A percentile compares a stretch with the other conserved stretches of the same genome.
Conservation (phyloP, 92 coral and sea anemone species). For the Siderastrea radians region DNA sequence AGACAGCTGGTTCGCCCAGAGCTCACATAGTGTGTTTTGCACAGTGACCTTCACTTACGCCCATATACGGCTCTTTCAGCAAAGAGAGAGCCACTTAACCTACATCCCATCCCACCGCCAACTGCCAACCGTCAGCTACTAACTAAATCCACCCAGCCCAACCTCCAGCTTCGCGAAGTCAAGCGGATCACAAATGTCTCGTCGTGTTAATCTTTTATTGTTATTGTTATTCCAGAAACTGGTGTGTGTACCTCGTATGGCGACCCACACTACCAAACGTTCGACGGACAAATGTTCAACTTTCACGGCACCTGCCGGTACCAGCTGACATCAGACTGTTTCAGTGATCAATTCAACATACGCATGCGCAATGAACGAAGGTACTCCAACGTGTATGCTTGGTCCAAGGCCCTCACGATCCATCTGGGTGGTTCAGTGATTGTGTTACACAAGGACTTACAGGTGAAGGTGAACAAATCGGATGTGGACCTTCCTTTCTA, state of each 20-base stretch:
- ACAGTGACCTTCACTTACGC: no score
- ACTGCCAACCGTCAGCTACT: no score
- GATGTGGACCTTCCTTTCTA: constrained; percentile 78
- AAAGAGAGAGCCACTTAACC: no score
- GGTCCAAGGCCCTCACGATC: constrained; percentile 91
- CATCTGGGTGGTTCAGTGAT: constrained; percentile 81
- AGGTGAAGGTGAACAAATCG: constrained; percentile 84
- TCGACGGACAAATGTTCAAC: constrained; percentile 97
- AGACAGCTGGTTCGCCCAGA: no score
- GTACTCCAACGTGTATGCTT: constrained; percentile 76
- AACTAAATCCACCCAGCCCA: no score
- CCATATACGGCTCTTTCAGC: no score
- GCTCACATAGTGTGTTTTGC: no score
- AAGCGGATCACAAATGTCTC: no score
- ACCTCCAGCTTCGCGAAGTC: no score
- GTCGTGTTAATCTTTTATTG: neutral
- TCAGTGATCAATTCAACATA: constrained; percentile 83
- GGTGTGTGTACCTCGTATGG: constrained; percentile 98
- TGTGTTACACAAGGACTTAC: constrained; percentile 76
- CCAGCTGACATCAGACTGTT: constrained; percentile 88
- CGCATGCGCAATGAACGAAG: constrained; percentile 96
- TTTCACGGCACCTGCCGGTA: constrained; percentile 96
- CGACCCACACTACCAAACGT: constrained; percentile 98
- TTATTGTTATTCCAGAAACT: constrained; percentile 64
- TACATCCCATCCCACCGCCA: no score